These are phyloP conservation scores for Pandemis corylana DNA, from an alignment of 2,888 invertebrate genomes.

Conservation along the genomic window DNA sequence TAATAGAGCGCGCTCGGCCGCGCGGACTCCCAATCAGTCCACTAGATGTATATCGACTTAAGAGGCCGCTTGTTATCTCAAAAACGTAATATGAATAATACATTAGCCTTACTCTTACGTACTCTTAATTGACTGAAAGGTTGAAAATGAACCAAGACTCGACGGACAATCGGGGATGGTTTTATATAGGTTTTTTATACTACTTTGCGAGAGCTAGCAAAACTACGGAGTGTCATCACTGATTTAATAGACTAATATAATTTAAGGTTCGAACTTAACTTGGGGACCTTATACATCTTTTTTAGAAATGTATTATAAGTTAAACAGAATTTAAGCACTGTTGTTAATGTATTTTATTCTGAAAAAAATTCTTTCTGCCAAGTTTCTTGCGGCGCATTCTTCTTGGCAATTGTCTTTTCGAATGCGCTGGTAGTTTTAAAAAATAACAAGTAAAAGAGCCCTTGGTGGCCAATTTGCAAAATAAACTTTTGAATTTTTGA, in stretches of 20 bases:
- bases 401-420: too few relatives aligned
- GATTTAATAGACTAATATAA: background rate
- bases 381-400: too few relatives aligned
- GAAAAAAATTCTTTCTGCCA: too few relatives aligned
- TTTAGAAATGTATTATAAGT: too few relatives aligned
- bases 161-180: constrained; percentile 56
- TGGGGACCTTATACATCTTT: too few relatives aligned
- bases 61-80: constrained; percentile 83
- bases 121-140: constrained; percentile 83
- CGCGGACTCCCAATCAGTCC: constrained; percentile 73
- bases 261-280: too few relatives aligned
- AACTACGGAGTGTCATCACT: background rate
- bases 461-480: too few relatives aligned
- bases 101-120: constrained; percentile 78
- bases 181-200: constrained; percentile 60
- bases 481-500: too few relatives aligned
- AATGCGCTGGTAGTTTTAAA: too few relatives aligned
- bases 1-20: constrained; percentile 62
- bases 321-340: too few relatives aligned
- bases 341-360: too few relatives aligned
- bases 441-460: too few relatives aligned
- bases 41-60: constrained; percentile 83
- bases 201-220: constrained; percentile 9
- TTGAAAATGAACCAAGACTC: constrained; percentile 76
- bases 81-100: constrained; percentile 84